Percentiles rank a stretch among this genome's conserved stretches.
Conservation (phyloP, 1,140 invertebrate genomes). For the Procambarus clarkii region DNA sequence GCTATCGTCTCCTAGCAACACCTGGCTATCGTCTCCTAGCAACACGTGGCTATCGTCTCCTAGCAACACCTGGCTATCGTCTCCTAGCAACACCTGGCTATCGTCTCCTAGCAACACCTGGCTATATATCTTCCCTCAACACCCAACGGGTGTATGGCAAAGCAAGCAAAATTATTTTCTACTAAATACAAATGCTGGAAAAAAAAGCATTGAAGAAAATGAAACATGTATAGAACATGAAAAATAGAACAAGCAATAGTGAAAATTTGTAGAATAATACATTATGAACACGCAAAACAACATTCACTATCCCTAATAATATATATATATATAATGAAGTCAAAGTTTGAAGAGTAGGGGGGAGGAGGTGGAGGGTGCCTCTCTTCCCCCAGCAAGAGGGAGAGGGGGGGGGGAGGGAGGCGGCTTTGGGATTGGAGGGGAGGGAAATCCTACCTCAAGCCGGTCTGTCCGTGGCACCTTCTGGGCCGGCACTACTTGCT, state of each 20-base stretch:
- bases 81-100: no score
- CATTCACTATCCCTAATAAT: neutral
- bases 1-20: no score
- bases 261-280: neutral
- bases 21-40: no score
- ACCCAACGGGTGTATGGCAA: neutral
- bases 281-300: neutral
- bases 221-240: neutral
- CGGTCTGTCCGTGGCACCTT: constrained; percentile 95
- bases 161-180: neutral
- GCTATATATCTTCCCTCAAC: neutral
- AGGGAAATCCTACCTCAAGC: constrained; percentile 88
- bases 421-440: neutral
- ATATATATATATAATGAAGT: neutral
- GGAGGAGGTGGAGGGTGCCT: neutral
- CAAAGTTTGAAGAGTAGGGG: neutral
- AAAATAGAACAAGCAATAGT: neutral
- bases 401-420: neutral
- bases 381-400: neutral
- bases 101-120: no score
- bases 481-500: constrained; percentile 78
- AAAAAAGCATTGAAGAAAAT: constrained; percentile 30
- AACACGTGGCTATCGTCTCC: no score
- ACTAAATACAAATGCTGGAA: constrained; percentile 18
- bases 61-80: no score